A percentile compares a stretch with the other conserved stretches of the same genome.
phyloP scores from a whole-genome alignment of 2,113 vertebrate species.

The Genyomyrus donnyi region DNA sequence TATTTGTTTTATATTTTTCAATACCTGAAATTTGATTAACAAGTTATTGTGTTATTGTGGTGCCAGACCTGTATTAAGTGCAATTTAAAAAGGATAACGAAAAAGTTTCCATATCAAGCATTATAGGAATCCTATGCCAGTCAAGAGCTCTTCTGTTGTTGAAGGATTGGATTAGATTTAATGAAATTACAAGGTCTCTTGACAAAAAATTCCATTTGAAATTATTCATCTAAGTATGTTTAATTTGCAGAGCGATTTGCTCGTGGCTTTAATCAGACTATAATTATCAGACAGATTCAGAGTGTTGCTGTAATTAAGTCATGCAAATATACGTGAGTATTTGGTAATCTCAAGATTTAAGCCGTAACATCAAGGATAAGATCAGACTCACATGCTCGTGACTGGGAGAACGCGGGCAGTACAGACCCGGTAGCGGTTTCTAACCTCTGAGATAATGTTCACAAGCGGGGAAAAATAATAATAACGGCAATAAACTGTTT shows the following conservation, averaged over 20 bases:
- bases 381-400: background rate
- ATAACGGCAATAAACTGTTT: background rate
- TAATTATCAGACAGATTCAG: conserved; percentile 27
- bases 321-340: conserved; percentile 19
- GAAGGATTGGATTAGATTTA: conserved; percentile 2
- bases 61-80: background rate
- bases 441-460: background rate
- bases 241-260: conserved; percentile 18
- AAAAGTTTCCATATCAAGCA: background rate
- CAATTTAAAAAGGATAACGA: background rate
- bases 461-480: background rate
- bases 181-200: conserved; percentile 17
- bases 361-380: background rate
- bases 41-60: background rate
- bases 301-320: conserved; percentile 26
- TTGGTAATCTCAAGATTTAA: conserved; percentile 19
- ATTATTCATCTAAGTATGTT: conserved; percentile 17
- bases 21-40: background rate
- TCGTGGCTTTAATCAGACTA: conserved; percentile 22
- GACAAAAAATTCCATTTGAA: conserved; percentile 19
- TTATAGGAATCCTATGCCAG: background rate
- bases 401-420: background rate
- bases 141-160: background rate
- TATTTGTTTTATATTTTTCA: background rate
- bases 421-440: background rate